A percentile compares a stretch with the other conserved stretches of the same genome.
These are phyloP conservation scores for Drosophila tsacasi DNA, from an alignment of 1,140 invertebrate genomes.

Conservation along the genomic window DNA sequence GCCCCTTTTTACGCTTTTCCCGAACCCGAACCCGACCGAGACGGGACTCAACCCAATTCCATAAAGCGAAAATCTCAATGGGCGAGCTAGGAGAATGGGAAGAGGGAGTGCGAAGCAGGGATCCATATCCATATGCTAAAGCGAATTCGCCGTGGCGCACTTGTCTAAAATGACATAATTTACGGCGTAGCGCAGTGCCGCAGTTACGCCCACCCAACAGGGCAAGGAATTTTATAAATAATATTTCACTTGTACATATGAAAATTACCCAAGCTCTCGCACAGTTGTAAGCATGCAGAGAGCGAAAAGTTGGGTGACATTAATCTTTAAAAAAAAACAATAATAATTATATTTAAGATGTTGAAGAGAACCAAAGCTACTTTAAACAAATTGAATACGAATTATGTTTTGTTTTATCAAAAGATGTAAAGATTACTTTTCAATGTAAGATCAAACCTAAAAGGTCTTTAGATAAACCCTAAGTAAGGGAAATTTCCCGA, in stretches of 20 bases:
- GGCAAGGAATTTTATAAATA: slow-evolving; percentile 80
- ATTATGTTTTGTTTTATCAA: not conserved
- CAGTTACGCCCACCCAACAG: slow-evolving; percentile 78
- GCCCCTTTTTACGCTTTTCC: slow-evolving; percentile 8
- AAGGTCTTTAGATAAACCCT: not conserved
- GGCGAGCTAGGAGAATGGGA: not conserved
- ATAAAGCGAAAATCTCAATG: slow-evolving; percentile 69
- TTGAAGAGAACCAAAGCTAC: not conserved
- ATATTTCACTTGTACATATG: slow-evolving; percentile 79
- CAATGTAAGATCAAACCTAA: not conserved
- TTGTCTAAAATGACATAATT: slow-evolving; percentile 83
- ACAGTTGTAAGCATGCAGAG: slow-evolving; percentile 25
- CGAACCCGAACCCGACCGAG: slow-evolving; percentile 16
- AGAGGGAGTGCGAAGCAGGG: slow-evolving; percentile 9
- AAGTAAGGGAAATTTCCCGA: not conserved
- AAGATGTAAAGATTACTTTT: not conserved
- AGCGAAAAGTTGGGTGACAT: slow-evolving; percentile 11
- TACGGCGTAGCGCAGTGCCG: slow-evolving; percentile 78
- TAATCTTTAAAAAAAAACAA: not conserved
- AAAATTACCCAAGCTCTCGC: slow-evolving; percentile 61
- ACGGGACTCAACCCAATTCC: slow-evolving; percentile 75
- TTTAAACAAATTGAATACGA: not conserved
- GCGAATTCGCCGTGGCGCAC: slow-evolving; percentile 66
- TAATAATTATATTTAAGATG: not conserved
- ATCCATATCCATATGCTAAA: slow-evolving; percentile 57